phyloP scores from a whole-genome alignment of 2,113 vertebrate genomes.

The Xenopus tropicalis region UCB_Xtro_10.0 CM004446.2:119768001-119768500 shows the following conservation, averaged over 20 bases:
- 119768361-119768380: not conserved
- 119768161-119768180: not conserved
- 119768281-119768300: slow-evolving; percentile 20
- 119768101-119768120: not conserved
- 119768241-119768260: slow-evolving; percentile 24
- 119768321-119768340: slow-evolving; percentile 18
- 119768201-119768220: slow-evolving; percentile 25
- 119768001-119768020: not conserved
- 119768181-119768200: slow-evolving; percentile 29
- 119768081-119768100: not conserved
- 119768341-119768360: not conserved
- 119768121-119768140: not conserved
- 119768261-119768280: slow-evolving; percentile 20
- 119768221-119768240: slow-evolving; percentile 23
- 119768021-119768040: not conserved
- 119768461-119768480: slow-evolving; percentile 7
- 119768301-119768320: slow-evolving; percentile 15
- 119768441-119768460: slow-evolving; percentile 8
- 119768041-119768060: not conserved
- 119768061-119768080: too few species aligned
- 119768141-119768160: not conserved
- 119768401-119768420: not conserved
- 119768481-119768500: slow-evolving; percentile 2
- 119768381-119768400: not conserved
- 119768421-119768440: not conserved